These are phyloP conservation scores for Nudaria mundana DNA, from an alignment of 2,888 invertebrate species.

Conservation along the genomic window DNA sequence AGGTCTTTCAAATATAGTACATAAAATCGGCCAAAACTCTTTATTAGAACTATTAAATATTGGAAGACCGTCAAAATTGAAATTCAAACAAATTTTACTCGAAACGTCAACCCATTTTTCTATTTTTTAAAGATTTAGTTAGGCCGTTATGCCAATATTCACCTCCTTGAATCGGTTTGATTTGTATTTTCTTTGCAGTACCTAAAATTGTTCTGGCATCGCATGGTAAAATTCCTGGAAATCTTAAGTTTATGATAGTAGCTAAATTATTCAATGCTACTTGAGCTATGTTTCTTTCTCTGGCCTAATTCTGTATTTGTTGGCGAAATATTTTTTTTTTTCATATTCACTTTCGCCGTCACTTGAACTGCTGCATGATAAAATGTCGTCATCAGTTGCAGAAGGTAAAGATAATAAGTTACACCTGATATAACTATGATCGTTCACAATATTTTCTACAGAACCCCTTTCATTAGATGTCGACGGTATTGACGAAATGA, in stretches of 20 bases:
- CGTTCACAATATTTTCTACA: background rate
- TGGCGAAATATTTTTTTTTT: too few relatives aligned
- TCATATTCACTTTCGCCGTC: background rate
- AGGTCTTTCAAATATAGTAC: slow-evolving; percentile 11
- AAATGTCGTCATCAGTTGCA: background rate
- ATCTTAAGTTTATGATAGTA: too few relatives aligned
- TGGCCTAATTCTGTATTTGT: too few relatives aligned
- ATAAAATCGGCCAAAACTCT: slow-evolving; percentile 26
- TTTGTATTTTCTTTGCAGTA: slow-evolving; percentile 8
- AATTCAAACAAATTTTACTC: too few relatives aligned
- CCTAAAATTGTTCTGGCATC: slow-evolving; percentile 13
- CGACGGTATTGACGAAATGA: background rate
- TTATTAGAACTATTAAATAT: too few relatives aligned
- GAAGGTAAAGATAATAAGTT: background rate
- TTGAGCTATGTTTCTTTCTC: background rate
- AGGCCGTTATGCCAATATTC: slow-evolving; percentile 27
- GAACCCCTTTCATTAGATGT: background rate
- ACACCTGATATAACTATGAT: background rate
- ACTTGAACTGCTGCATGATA: background rate
- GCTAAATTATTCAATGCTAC: background rate
- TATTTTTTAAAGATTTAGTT: slow-evolving; percentile 19
- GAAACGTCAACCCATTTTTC: too few relatives aligned
- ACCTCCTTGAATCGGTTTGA: slow-evolving; percentile 16
- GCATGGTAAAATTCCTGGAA: too few relatives aligned
- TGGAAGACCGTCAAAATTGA: too few relatives aligned